phyloP scores from a whole-genome alignment of 2,888 invertebrate species.

The Hermaeophaga mercurialis region DNA sequence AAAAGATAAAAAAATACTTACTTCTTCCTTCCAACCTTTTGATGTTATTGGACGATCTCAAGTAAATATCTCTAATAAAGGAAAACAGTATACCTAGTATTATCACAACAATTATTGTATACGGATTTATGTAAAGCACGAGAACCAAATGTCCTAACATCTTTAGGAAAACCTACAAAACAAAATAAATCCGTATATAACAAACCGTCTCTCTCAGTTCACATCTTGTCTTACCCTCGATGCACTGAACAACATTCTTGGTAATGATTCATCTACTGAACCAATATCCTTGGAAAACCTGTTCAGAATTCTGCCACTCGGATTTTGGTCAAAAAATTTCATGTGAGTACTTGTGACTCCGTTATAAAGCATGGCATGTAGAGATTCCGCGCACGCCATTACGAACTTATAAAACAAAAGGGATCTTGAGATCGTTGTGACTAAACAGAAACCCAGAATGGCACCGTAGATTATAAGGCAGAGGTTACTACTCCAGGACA shows the following conservation, averaged over 20 bases:
- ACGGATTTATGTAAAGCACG: slow-evolving; percentile 61
- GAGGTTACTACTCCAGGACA: slow-evolving; percentile 47
- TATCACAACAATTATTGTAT: slow-evolving; percentile 56
- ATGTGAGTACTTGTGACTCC: slow-evolving; percentile 49
- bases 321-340: slow-evolving; percentile 72
- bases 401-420: slow-evolving; percentile 8
- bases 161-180: slow-evolving; percentile 57
- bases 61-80: slow-evolving; percentile 73
- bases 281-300: slow-evolving; percentile 76
- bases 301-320: slow-evolving; percentile 68
- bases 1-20: slow-evolving; percentile 62
- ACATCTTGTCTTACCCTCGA: slow-evolving; percentile 7
- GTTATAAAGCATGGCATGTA: slow-evolving; percentile 1
- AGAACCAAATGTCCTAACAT: slow-evolving; percentile 61
- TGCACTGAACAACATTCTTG: slow-evolving; percentile 37
- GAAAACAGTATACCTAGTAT: slow-evolving; percentile 67
- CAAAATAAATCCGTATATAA: too few species aligned
- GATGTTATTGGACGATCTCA: slow-evolving; percentile 78
- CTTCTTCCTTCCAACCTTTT: slow-evolving; percentile 80
- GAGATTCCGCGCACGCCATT: background rate
- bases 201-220: too few species aligned
- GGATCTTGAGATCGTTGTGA: slow-evolving; percentile 59
- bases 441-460: slow-evolving; percentile 60
- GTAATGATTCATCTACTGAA: slow-evolving; percentile 62
- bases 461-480: slow-evolving; percentile 67